A percentile compares a stretch with the other conserved stretches of the same genome.
These are phyloP conservation scores for Parnassius apollo DNA, from an alignment of 2,888 invertebrate genomes.

Conservation along the genomic window DNA sequence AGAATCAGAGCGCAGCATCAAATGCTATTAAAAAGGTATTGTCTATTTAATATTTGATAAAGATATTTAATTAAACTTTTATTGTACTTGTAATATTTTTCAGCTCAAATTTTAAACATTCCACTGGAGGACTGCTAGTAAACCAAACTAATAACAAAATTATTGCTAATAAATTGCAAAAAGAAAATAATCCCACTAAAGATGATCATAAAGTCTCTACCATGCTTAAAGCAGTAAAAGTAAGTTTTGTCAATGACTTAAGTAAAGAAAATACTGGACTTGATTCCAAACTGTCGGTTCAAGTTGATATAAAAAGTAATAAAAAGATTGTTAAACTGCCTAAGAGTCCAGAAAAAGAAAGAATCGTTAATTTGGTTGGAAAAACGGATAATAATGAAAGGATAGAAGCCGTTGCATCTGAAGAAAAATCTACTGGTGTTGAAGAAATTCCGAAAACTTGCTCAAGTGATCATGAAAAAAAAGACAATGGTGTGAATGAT, in stretches of 20 bases:
- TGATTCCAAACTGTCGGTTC: slow-evolving; percentile 50
- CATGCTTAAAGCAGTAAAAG: slow-evolving; percentile 51
- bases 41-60: slow-evolving; percentile 13
- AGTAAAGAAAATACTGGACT: slow-evolving; percentile 37
- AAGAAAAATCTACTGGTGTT: slow-evolving; percentile 23
- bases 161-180: slow-evolving; percentile 52
- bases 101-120: slow-evolving; percentile 62
- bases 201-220: slow-evolving; percentile 47
- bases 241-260: slow-evolving; percentile 53
- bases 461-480: slow-evolving; percentile 27
- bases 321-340: slow-evolving; percentile 57
- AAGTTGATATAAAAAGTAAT: slow-evolving; percentile 55
- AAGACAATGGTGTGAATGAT: slow-evolving; percentile 44
- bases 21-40: slow-evolving; percentile 67
- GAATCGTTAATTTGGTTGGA: slow-evolving; percentile 34
- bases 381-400: slow-evolving; percentile 26
- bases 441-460: slow-evolving; percentile 22
- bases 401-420: slow-evolving; percentile 21
- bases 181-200: slow-evolving; percentile 62
- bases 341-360: slow-evolving; percentile 37
- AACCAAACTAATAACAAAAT: slow-evolving; percentile 40
- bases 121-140: slow-evolving; percentile 43
- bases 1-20: slow-evolving; percentile 70
- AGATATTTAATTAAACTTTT: slow-evolving; percentile 12
- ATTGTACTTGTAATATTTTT: slow-evolving; percentile 35